A percentile compares a stretch with the other conserved stretches of the same genome.
These are phyloP conservation scores for Pomatostomus ruficeps DNA, from an alignment of 2,113 vertebrate species.

Conservation along the genomic window DNA sequence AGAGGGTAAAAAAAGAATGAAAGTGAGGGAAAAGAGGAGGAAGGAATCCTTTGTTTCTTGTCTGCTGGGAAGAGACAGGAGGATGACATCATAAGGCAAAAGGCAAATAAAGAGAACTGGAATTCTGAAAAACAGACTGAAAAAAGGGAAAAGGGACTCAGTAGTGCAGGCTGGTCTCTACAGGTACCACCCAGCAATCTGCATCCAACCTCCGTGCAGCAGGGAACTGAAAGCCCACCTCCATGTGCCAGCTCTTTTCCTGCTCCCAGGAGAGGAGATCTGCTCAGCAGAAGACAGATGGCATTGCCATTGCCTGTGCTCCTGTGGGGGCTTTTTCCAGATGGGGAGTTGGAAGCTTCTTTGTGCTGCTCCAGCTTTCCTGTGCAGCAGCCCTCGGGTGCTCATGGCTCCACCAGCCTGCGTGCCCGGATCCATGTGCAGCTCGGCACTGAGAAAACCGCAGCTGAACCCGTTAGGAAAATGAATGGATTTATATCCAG, in stretches of 20 bases:
- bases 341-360: slow-evolving; percentile 43
- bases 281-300: slow-evolving; percentile 19
- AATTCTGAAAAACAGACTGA: not conserved
- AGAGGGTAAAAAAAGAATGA: not conserved
- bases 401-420: not conserved
- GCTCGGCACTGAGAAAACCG: fast-evolving
- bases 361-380: slow-evolving; percentile 19
- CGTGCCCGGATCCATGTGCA: fast-evolving
- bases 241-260: not conserved
- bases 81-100: not conserved
- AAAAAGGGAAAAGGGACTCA: not conserved
- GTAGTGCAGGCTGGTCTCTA: not conserved
- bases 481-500: not conserved
- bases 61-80: not conserved
- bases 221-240: slow-evolving; percentile 4
- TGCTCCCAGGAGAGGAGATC: slow-evolving; percentile 2
- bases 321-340: slow-evolving; percentile 49
- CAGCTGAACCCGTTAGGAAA: not conserved
- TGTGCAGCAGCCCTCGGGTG: not conserved
- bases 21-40: not conserved
- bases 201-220: not conserved
- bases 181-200: not conserved
- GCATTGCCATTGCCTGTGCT: not conserved
- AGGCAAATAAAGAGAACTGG: not conserved
- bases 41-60: not conserved